A percentile compares a stretch with the other conserved stretches of the same genome.
phyloP scores from a whole-genome alignment of 2,113 vertebrate genomes.

The Hymenochirus boettgeri region DNA sequence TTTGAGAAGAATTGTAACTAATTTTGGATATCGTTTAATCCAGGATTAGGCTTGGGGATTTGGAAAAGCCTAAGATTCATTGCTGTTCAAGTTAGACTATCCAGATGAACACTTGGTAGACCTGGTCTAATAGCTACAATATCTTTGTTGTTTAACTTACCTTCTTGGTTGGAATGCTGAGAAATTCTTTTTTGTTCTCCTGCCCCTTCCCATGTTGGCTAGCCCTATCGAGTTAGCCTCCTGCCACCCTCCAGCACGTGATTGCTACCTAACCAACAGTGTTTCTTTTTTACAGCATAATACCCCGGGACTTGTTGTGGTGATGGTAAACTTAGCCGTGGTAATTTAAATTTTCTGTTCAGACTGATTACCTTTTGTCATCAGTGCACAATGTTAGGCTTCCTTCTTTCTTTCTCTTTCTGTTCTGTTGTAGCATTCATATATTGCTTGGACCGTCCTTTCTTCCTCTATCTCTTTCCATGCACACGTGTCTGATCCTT shows the following conservation, averaged over 20 bases:
- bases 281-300: slow-evolving; percentile 99
- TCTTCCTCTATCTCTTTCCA: slow-evolving; percentile 81
- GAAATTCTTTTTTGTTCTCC: background rate
- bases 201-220: slow-evolving; percentile 8
- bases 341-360: slow-evolving; percentile 97
- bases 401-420: slow-evolving; percentile 73
- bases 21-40: too few relatives aligned
- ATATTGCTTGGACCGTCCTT: slow-evolving; percentile 96
- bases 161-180: slow-evolving; percentile 8
- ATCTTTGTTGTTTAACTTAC: too few relatives aligned
- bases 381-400: slow-evolving; percentile 99
- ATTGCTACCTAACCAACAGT: slow-evolving; percentile 99
- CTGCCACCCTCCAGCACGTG: slow-evolving; percentile 64
- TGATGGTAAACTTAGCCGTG: slow-evolving; percentile 99
- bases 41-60: too few relatives aligned
- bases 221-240: slow-evolving; percentile 68
- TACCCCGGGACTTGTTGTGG: slow-evolving; percentile 99
- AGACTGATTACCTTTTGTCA: slow-evolving; percentile 97
- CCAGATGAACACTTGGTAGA: too few relatives aligned
- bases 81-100: too few relatives aligned
- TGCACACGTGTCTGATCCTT: slow-evolving; percentile 88
- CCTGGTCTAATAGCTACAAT: too few relatives aligned
- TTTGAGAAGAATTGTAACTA: too few relatives aligned
- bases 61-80: too few relatives aligned
- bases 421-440: slow-evolving; percentile 97